A percentile compares a stretch with the other conserved stretches of the same genome.
Evolutionary conservation across 2,113 vertebrate genomes (phyloP).

Genomic region (Notechis scutatus): DNA sequence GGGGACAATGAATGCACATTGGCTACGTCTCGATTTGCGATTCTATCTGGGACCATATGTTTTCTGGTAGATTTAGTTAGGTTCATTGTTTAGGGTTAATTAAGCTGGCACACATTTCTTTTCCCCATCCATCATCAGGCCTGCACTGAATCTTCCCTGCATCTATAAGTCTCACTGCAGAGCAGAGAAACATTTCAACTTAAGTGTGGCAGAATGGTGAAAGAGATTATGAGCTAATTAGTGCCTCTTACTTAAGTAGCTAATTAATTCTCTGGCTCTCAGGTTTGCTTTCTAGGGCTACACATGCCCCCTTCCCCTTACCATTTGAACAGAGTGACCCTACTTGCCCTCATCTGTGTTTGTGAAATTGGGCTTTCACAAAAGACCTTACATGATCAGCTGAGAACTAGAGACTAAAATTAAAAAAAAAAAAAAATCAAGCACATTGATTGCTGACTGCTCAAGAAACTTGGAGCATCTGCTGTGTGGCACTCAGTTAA

Average conservation of each 20-base stretch:
- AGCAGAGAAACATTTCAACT: neutral
- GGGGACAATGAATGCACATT: neutral
- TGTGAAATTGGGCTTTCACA: neutral
- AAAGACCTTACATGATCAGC: neutral
- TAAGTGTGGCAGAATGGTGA: neutral
- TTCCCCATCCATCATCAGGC: neutral
- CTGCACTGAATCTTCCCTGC: neutral
- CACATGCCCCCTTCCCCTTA: neutral
- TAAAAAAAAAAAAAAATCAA: neutral
- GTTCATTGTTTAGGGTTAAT: neutral
- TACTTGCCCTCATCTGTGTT: neutral
- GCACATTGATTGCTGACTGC: neutral
- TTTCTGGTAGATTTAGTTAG: neutral
- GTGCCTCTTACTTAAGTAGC: neutral
- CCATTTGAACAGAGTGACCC: neutral
- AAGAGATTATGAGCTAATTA: neutral
- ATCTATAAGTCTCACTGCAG: neutral
- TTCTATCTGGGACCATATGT: neutral
- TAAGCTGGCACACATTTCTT: neutral
- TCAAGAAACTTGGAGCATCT: slow-evolving; percentile 6
- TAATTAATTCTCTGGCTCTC: neutral
- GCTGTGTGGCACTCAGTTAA: slow-evolving; percentile 3
- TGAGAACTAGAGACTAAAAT: neutral
- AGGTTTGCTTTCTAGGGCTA: too few species aligned
- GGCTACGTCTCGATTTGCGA: neutral